Conservation (phyloP, 2,888 invertebrate species). For the Tiliacea citrago region DNA sequence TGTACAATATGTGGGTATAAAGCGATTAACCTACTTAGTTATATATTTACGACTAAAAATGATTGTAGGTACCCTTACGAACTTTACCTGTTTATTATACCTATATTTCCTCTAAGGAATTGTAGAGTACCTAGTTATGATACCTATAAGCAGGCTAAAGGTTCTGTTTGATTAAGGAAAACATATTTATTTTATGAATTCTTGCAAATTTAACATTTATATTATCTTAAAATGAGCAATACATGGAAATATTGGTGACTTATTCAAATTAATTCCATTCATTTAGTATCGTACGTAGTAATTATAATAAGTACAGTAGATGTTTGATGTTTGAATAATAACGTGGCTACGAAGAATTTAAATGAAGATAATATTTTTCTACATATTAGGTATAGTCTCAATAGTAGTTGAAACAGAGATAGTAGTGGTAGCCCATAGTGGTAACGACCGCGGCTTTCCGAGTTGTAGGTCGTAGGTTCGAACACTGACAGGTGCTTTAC, state of each 20-base stretch:
- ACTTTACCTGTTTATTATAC: constrained; percentile 14
- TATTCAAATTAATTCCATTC: constrained; percentile 5
- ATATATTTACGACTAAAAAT: constrained; percentile 1
- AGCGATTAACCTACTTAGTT: background rate
- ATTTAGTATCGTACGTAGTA: background rate
- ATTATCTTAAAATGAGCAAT: background rate
- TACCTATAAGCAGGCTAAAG: background rate
- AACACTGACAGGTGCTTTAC: no score
- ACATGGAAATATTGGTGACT: constrained; percentile 1
- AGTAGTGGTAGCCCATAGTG: no score
- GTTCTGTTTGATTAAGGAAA: constrained; percentile 17
- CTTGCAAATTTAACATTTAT: background rate
- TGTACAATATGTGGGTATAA: background rate
- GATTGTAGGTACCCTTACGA: background rate
- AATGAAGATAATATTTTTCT: no score
- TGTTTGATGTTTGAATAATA: no score
- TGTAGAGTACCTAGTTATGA: background rate
- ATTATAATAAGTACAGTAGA: no score
- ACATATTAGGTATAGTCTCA: no score
- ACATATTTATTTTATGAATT: constrained; percentile 16
- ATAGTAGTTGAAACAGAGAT: no score
- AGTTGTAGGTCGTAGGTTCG: no score
- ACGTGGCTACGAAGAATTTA: no score
- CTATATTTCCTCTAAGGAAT: background rate
- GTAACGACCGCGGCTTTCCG: no score